Conservation (phyloP, 1,140 invertebrate species). For the Ruditapes philippinarum region DNA sequence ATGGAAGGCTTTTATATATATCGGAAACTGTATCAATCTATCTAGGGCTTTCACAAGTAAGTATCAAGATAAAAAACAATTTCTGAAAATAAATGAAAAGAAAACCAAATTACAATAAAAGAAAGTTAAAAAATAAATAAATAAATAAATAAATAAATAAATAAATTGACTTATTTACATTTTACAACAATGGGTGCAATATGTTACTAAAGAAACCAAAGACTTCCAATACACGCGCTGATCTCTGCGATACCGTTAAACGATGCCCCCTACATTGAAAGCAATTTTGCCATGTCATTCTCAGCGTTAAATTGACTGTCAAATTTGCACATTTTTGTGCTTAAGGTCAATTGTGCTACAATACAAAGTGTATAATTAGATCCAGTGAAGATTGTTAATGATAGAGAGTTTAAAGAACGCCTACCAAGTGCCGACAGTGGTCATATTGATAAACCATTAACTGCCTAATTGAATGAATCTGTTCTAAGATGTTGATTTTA, state of each 20-base stretch:
- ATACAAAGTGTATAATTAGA: conserved; percentile 4
- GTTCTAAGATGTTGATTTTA: background rate
- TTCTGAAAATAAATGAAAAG: too few relatives aligned
- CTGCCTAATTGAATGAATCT: conserved; percentile 24
- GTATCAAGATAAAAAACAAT: too few relatives aligned
- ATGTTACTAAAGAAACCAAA: background rate
- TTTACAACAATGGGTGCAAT: too few relatives aligned
- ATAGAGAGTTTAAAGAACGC: background rate
- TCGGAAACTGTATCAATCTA: conserved; percentile 99
- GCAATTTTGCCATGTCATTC: background rate
- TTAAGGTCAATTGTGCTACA: conserved; percentile 8
- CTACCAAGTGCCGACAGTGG: background rate
- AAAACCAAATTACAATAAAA: too few relatives aligned
- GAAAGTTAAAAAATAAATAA: too few relatives aligned
- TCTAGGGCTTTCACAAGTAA: conserved; percentile 98
- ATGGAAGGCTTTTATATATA: conserved; percentile 99
- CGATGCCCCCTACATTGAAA: background rate
- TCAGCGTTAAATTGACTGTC: background rate
- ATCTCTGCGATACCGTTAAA: too few relatives aligned
- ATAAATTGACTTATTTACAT: too few relatives aligned
- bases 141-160: too few relatives aligned
- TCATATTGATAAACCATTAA: conserved; percentile 12
- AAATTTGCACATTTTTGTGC: conserved; percentile 6
- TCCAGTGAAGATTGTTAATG: background rate
- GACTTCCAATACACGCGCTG: too few relatives aligned